These are phyloP conservation scores for Neria commutata DNA, from an alignment of 2,888 invertebrate species.

Conservation along the genomic window DNA sequence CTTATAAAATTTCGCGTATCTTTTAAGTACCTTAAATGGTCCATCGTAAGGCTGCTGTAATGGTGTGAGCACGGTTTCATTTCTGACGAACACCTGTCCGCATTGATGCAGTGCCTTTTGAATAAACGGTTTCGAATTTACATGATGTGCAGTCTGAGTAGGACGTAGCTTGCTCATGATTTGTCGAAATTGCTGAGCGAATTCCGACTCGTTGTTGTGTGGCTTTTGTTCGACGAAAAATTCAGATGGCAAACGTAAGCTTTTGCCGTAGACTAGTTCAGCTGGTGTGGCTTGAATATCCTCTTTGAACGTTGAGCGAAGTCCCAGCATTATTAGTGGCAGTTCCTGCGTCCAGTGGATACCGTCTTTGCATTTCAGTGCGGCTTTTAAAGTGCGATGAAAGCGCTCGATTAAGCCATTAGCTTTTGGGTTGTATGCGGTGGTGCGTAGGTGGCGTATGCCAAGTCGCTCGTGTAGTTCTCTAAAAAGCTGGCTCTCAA, in stretches of 20 bases:
- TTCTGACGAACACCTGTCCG: neutral
- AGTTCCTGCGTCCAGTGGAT: neutral
- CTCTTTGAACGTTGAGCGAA: neutral
- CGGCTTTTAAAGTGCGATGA: neutral
- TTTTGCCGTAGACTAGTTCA: neutral
- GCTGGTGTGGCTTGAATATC: neutral
- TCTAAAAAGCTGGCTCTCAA: neutral
- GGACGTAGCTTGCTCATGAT: neutral
- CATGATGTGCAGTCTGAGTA: neutral
- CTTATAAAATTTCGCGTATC: neutral
- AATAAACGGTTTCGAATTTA: neutral
- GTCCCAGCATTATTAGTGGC: neutral
- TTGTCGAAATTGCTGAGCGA: neutral
- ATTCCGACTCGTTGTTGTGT: neutral
- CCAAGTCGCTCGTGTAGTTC: neutral
- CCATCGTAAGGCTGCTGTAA: slow-evolving; percentile 8
- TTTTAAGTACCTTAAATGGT: slow-evolving; percentile 6
- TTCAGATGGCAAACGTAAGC: neutral
- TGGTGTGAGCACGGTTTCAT: neutral
- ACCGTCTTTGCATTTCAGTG: neutral
- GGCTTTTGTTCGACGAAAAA: neutral
- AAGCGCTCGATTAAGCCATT: neutral
- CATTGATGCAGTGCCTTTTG: neutral
- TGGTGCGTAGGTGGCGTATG: neutral
- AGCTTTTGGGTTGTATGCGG: neutral